Conservation (phyloP, 2,888 invertebrate species). For the Mesorhabditis belari region DNA sequence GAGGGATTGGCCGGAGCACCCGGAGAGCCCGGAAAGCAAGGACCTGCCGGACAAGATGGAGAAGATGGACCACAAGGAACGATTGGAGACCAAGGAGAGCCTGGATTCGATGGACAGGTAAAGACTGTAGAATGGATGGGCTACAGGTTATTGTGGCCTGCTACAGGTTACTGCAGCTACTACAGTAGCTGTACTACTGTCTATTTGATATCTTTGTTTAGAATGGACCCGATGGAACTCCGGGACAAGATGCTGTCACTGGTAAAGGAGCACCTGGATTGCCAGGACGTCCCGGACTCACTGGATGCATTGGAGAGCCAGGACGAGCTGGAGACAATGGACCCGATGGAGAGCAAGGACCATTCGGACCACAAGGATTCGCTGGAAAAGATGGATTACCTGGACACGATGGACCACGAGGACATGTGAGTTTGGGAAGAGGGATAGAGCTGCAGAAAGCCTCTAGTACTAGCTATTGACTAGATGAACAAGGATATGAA, state of each 20-base stretch:
- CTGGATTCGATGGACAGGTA: slow-evolving; percentile 23
- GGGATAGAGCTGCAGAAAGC: too few species aligned
- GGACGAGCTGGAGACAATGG: slow-evolving; percentile 30
- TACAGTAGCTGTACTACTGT: neutral
- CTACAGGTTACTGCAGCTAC: slow-evolving; percentile 1
- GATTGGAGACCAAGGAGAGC: slow-evolving; percentile 32
- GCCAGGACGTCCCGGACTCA: slow-evolving; percentile 23
- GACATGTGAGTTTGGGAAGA: slow-evolving; percentile 1
- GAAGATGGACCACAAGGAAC: slow-evolving; percentile 36
- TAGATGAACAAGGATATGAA: too few species aligned
- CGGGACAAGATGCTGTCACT: slow-evolving; percentile 10
- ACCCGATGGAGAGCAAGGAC: slow-evolving; percentile 29
- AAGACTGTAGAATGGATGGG: slow-evolving; percentile 1
- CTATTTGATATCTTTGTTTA: too few species aligned
- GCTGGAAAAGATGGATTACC: slow-evolving; percentile 29
- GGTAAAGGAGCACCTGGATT: slow-evolving; percentile 11
- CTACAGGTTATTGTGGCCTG: neutral
- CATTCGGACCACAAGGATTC: slow-evolving; percentile 28
- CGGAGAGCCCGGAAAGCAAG: slow-evolving; percentile 24
- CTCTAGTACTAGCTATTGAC: too few species aligned
- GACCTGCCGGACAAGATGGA: slow-evolving; percentile 36
- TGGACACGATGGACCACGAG: slow-evolving; percentile 18
- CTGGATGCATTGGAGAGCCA: slow-evolving; percentile 26
- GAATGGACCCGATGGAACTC: slow-evolving; percentile 11
- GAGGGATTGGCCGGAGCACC: slow-evolving; percentile 2